Evolutionary conservation across 1,140 invertebrate genomes (phyloP), one percentile per base, ranked within the genome.

Genomic region (Brachionus rotundiformis): DNA sequence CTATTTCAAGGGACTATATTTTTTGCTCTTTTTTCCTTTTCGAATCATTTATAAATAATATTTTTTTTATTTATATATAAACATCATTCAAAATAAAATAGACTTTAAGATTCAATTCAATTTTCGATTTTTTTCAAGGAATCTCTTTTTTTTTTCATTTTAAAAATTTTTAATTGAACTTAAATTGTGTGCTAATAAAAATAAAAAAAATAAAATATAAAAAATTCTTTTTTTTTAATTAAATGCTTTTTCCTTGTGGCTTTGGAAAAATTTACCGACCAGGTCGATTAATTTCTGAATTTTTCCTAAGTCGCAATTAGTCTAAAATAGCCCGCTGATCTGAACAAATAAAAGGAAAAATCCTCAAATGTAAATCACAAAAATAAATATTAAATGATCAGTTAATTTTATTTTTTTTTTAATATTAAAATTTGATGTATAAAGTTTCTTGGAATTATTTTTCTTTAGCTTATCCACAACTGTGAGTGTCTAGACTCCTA

Each of bases 121-220:
- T 68, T 68, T 68, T 36, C 16, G 16, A 68, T 36, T 68, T 68
- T 19, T 68, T 68, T 68, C 33, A 68, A 68, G 29, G n/a, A 39
- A 68, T 68, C 63, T 68, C 36, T 36, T 68, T 68, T 36, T 68
- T 68, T 63, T 29, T 36, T 36, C 16, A 19, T 68, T 33, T 68
- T 68, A 16, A 68, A 68, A 68, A 36, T 68, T 68, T 68, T 68
- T 68, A 68, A 68, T 36, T 19, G 36, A 36, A 68, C 31, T 68
- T 68, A 68, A 68, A 68, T 68, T 68, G 63, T 68, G 63, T 68
- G 63, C 63, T 68, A 68, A 68, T 68, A 68, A 68, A 68, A 68
- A 68, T 68, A 68, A 68, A 68, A 68, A 68, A 68, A 68, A 36
- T 33, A 68, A 68, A 68, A 68, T 36, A 36, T 33, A 68, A 33